Conservation (phyloP, 1,140 invertebrate species). For the Saccostrea cuccullata region DNA sequence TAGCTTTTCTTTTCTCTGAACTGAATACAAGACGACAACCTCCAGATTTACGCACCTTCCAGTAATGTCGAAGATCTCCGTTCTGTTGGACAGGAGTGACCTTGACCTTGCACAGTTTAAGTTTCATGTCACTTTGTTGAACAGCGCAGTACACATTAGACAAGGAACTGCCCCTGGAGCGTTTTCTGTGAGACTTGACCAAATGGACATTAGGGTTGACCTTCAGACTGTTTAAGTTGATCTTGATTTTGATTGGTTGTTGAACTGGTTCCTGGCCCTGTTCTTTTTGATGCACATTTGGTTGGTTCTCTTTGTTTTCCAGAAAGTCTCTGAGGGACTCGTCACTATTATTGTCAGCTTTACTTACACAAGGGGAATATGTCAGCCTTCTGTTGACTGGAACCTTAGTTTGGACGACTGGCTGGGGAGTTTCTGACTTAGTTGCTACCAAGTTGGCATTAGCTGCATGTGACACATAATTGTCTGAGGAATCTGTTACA, state of each 20-base stretch:
- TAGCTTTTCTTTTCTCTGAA: conserved; percentile 53
- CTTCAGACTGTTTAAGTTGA: conserved; percentile 39
- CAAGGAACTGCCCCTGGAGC: not conserved
- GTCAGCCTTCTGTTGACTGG: conserved; percentile 3
- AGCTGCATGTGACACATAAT: not conserved
- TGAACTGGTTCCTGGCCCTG: not conserved
- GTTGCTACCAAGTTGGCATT: not conserved
- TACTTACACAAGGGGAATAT: conserved; percentile 9
- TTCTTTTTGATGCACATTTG: not conserved
- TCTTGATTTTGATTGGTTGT: conserved; percentile 46
- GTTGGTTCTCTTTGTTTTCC: not conserved
- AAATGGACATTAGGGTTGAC: conserved; percentile 1
- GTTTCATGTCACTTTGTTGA: conserved; percentile 54
- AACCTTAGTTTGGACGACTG: not conserved
- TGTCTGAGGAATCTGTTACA: not conserved
- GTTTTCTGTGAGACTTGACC: conserved; percentile 30
- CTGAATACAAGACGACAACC: conserved; percentile 61
- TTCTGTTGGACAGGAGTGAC: conserved; percentile 54
- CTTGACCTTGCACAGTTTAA: conserved; percentile 53
- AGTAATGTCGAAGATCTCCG: conserved; percentile 54
- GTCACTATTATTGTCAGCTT: not conserved
- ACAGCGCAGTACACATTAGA: conserved; percentile 31
- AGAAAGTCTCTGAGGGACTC: not conserved
- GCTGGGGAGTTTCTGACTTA: not conserved
- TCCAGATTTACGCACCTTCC: conserved; percentile 61